Evolutionary conservation across 1,140 invertebrate genomes (phyloP).

Genomic region (Leptinotarsa texana): DNA sequence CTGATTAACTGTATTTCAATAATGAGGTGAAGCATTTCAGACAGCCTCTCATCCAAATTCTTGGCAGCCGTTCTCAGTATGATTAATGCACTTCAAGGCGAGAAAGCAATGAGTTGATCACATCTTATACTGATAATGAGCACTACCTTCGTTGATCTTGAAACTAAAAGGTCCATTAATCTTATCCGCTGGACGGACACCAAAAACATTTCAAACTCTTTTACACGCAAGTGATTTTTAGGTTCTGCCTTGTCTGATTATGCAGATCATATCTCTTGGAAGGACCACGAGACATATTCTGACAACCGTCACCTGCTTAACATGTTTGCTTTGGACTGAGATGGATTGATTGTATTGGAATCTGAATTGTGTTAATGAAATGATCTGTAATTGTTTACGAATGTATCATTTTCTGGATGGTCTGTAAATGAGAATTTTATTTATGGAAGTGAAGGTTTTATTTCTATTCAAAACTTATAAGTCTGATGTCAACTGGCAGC

Average conservation of each 20-base stretch:
- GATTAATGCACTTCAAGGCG: not conserved
- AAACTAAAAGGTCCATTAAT: conserved; percentile 23
- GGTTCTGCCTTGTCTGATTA: conserved; percentile 25
- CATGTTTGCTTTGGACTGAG: conserved; percentile 19
- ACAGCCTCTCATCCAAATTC: too few relatives aligned
- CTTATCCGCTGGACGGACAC: conserved; percentile 23
- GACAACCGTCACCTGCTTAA: conserved; percentile 31
- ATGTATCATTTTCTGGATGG: too few relatives aligned
- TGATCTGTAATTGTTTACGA: too few relatives aligned
- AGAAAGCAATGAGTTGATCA: conserved; percentile 1
- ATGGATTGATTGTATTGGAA: conserved; percentile 22
- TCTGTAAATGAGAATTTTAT: too few relatives aligned
- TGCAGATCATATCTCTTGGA: conserved; percentile 26
- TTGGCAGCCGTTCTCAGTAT: not conserved
- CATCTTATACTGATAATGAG: not conserved
- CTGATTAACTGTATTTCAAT: too few relatives aligned
- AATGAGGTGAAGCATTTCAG: too few relatives aligned
- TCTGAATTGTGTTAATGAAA: not conserved
- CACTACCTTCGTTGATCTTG: not conserved
- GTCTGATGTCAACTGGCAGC: too few relatives aligned
- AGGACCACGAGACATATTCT: conserved; percentile 24
- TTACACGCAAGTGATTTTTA: conserved; percentile 29
- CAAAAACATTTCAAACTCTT: conserved; percentile 25
- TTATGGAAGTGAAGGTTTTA: too few relatives aligned
- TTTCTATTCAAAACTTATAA: too few relatives aligned